A percentile compares a stretch with the other conserved stretches of the same genome.
These are phyloP conservation scores for Nannoperca obscura DNA, from an alignment of 2,797 vertebrate genomes.

Conservation along the genomic window DNA sequence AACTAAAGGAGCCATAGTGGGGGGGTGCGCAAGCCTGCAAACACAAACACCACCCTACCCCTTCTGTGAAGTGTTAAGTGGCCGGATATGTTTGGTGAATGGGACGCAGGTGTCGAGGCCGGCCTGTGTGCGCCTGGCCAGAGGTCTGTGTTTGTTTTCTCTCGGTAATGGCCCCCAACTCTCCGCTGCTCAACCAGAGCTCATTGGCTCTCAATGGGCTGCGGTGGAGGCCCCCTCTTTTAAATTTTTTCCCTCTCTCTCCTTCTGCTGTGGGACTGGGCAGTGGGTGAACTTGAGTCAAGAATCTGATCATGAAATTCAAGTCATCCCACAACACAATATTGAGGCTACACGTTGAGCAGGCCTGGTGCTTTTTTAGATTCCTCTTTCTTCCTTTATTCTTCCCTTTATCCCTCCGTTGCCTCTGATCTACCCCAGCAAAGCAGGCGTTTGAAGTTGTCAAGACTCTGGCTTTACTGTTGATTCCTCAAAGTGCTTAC, in stretches of 20 bases:
- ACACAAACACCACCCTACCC: constrained; percentile 72
- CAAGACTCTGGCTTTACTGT: constrained; percentile 70
- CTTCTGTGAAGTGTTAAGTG: constrained; percentile 80
- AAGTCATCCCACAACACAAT: constrained; percentile 51
- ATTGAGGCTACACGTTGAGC: constrained; percentile 47
- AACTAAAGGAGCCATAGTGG: constrained; percentile 61
- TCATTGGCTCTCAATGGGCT: constrained; percentile 68
- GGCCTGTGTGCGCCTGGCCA: constrained; percentile 63
- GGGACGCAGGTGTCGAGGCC: constrained; percentile 78
- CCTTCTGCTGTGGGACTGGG: constrained; percentile 32
- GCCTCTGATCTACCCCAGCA: constrained; percentile 71
- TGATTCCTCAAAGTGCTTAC: constrained; percentile 77
- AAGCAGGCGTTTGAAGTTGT: constrained; percentile 76
- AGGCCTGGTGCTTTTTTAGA: constrained; percentile 51
- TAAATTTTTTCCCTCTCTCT: background rate
- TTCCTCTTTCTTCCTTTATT: constrained; percentile 52
- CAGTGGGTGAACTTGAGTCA: constrained; percentile 48
- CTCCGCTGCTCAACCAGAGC: constrained; percentile 60
- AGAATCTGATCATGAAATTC: constrained; percentile 64
- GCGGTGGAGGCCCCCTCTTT: constrained; percentile 25
- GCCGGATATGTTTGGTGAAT: constrained; percentile 79
- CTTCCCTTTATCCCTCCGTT: constrained; percentile 62
- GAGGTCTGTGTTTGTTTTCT: constrained; percentile 80
- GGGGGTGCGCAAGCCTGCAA: constrained; percentile 60
- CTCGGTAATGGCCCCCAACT: constrained; percentile 69